These are phyloP conservation scores for Sebastes taczanowskii DNA, from an alignment of 2,797 vertebrate species.

Conservation along the genomic window DNA sequence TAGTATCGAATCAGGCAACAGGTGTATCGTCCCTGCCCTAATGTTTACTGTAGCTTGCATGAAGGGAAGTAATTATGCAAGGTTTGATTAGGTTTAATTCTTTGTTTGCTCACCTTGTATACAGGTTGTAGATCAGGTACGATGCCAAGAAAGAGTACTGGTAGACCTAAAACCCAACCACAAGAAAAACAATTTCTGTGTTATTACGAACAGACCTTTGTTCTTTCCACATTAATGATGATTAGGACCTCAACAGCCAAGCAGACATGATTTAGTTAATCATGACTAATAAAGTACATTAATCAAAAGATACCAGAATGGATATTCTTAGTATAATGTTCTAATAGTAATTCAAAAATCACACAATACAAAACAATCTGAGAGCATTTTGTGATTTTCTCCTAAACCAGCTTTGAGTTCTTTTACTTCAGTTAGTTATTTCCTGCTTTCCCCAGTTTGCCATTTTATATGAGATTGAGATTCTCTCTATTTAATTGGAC, in stretches of 20 bases:
- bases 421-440: neutral
- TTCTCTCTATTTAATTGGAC: neutral
- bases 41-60: neutral
- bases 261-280: neutral
- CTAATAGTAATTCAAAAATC: neutral
- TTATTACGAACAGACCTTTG: neutral
- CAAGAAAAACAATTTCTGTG: neutral
- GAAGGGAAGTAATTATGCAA: neutral
- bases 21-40: too few species aligned
- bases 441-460: neutral
- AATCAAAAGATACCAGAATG: neutral
- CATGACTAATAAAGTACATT: neutral
- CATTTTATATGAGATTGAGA: too few species aligned
- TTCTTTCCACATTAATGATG: neutral
- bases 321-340: neutral
- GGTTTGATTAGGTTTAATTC: neutral
- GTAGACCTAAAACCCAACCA: slow-evolving; percentile 68
- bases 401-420: neutral
- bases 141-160: slow-evolving; percentile 78
- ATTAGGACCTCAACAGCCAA: neutral
- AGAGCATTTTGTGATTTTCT: neutral
- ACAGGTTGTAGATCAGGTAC: slow-evolving; percentile 81
- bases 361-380: neutral
- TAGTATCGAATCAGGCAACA: too few species aligned
- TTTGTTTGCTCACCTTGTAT: slow-evolving; percentile 70